Conservation (phyloP, 2,888 invertebrate species). For the Meiosimyza decipiens region DNA sequence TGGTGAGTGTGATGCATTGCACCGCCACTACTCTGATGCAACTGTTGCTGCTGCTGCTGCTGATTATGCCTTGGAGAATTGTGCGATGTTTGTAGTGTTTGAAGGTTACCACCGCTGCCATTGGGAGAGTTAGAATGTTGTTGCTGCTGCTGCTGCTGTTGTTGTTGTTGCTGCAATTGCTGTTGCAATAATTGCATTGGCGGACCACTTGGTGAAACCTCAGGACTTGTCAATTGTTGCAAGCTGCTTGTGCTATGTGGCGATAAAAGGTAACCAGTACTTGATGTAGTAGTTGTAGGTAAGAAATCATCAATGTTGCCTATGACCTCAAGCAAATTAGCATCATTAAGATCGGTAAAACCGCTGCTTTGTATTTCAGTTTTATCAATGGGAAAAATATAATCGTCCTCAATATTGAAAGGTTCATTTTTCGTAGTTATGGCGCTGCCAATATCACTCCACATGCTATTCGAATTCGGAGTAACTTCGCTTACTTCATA, state of each 20-base stretch:
- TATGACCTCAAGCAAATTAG: slow-evolving; percentile 81
- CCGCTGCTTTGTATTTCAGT: slow-evolving; percentile 86
- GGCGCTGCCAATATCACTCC: slow-evolving; percentile 66
- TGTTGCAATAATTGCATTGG: slow-evolving; percentile 62
- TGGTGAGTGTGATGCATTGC: slow-evolving; percentile 45
- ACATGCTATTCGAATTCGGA: slow-evolving; percentile 65
- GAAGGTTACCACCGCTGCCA: slow-evolving; percentile 42
- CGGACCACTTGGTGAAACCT: slow-evolving; percentile 56
- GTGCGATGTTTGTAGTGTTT: slow-evolving; percentile 47
- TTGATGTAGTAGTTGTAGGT: slow-evolving; percentile 49
- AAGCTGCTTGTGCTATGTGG: slow-evolving; percentile 52
- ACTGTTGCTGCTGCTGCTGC: slow-evolving; percentile 40
- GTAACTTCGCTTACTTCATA: slow-evolving; percentile 54
- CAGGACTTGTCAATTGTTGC: slow-evolving; percentile 54
- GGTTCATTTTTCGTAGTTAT: slow-evolving; percentile 70
- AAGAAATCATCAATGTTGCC: slow-evolving; percentile 82
- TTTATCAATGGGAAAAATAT: slow-evolving; percentile 90
- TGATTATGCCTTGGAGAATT: slow-evolving; percentile 40
- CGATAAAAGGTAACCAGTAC: slow-evolving; percentile 57
- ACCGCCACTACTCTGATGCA: slow-evolving; percentile 38
- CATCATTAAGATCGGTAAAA: slow-evolving; percentile 86
- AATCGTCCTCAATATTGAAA: slow-evolving; percentile 87
- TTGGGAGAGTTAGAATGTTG: slow-evolving; percentile 45
- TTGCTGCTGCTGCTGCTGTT: slow-evolving; percentile 45
- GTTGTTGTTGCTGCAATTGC: slow-evolving; percentile 51